Percentiles rank a stretch among this genome's conserved stretches.
Conservation (phyloP, 2,888 invertebrate species). For the Cremastinae sp. region DNA sequence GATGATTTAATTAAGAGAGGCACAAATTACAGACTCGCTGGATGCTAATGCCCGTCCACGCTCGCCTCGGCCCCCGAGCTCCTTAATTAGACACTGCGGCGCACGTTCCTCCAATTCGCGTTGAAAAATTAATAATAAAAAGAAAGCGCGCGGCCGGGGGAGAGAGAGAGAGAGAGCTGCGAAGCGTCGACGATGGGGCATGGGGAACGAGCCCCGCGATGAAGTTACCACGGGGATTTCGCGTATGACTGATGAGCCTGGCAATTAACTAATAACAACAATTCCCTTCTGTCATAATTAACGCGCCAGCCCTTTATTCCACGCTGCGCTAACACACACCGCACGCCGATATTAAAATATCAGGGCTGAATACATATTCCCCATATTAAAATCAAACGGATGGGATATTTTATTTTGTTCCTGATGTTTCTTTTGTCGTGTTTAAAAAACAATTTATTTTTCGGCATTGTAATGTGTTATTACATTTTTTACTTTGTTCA, state of each 20-base stretch:
- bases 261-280: constrained; percentile 55
- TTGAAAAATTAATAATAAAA: constrained; percentile 72
- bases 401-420: too few relatives aligned
- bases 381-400: too few relatives aligned
- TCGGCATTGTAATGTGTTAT: too few relatives aligned
- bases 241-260: constrained; percentile 42
- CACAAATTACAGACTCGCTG: constrained; percentile 80
- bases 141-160: background rate
- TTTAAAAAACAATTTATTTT: too few relatives aligned
- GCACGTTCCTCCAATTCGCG: constrained; percentile 71
- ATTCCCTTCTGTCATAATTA: constrained; percentile 35
- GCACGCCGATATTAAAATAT: background rate
- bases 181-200: too few relatives aligned
- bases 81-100: constrained; percentile 76
- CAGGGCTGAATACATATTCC: background rate
- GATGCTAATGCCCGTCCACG: constrained; percentile 79
- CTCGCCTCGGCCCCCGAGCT: constrained; percentile 75
- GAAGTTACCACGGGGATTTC: constrained; percentile 8
- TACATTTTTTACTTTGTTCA: too few relatives aligned
- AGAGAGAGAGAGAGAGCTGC: background rate
- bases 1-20: constrained; percentile 81
- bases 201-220: background rate
- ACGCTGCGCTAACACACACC: background rate
- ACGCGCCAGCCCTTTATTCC: constrained; percentile 26
- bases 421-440: too few relatives aligned